Evolutionary conservation across 2,797 vertebrate genomes (phyloP).

Genomic region (Threskiornis aethiopicus): DNA sequence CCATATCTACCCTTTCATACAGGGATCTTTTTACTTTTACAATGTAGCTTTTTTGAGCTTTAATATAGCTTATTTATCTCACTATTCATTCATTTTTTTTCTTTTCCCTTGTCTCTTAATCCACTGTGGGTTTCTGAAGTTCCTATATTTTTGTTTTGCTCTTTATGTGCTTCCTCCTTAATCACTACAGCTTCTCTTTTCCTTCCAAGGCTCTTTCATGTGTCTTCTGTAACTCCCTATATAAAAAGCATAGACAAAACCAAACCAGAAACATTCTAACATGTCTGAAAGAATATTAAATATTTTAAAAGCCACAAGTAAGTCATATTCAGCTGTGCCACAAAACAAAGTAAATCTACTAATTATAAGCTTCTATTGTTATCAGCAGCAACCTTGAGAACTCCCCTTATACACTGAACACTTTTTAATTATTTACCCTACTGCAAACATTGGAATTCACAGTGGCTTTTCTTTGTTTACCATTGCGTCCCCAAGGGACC

Average conservation of each 20-base stretch:
- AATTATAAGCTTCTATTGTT: background rate
- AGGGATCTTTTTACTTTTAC: background rate
- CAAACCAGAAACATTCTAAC: background rate
- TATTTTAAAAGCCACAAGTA: background rate
- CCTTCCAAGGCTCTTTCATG: background rate
- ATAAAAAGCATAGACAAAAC: background rate
- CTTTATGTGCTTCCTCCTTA: background rate
- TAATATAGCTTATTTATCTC: background rate
- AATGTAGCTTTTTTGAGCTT: background rate
- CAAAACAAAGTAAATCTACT: background rate
- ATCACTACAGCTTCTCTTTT: background rate
- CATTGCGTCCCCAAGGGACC: background rate
- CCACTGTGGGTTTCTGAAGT: background rate
- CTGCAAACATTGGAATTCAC: background rate
- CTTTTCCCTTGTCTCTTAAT: background rate
- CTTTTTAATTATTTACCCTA: slow-evolving; percentile 6
- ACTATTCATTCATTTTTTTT: background rate
- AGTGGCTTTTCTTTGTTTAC: background rate
- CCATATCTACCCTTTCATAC: background rate
- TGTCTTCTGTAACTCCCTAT: background rate
- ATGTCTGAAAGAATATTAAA: background rate
- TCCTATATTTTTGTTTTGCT: background rate
- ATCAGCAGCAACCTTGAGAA: background rate
- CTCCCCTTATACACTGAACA: background rate
- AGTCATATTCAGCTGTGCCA: background rate